A percentile compares a stretch with the other conserved stretches of the same genome.
Conservation (phyloP, 2,888 invertebrate species). For the Tenthredo livida region DNA sequence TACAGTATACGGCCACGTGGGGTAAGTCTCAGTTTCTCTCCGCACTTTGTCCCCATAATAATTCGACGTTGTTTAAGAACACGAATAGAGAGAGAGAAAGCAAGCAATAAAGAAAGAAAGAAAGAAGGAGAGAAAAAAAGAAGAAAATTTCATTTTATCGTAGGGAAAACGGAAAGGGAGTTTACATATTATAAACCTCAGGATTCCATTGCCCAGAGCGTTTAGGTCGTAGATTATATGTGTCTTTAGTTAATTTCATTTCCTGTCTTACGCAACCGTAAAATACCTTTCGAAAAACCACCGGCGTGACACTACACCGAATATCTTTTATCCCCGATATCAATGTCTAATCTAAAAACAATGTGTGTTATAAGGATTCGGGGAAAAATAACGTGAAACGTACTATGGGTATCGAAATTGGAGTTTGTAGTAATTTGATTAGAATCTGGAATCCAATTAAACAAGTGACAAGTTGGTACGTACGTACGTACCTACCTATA, state of each 20-base stretch:
- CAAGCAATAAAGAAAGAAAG: background rate
- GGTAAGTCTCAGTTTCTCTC: background rate
- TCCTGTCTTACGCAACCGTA: constrained; percentile 38
- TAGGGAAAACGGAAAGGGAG: constrained; percentile 1
- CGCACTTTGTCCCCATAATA: background rate
- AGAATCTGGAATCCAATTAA: constrained; percentile 64
- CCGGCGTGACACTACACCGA: background rate
- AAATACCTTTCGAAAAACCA: constrained; percentile 18
- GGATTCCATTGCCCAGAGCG: constrained; percentile 19
- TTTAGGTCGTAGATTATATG: constrained; percentile 30
- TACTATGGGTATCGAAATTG: background rate
- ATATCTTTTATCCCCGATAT: background rate
- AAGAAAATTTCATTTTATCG: background rate
- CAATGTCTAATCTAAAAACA: background rate
- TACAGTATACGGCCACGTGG: background rate
- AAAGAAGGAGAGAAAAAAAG: background rate
- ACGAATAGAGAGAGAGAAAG: background rate
- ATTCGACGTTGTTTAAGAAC: background rate
- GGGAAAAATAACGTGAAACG: background rate
- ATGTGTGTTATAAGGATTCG: background rate
- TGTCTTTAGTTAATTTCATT: constrained; percentile 45
- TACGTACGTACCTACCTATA: background rate
- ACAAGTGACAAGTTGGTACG: constrained; percentile 54
- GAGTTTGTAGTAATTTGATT: constrained; percentile 41
- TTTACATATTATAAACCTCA: background rate